Percentiles rank a stretch among this genome's conserved stretches.
phyloP scores from a whole-genome alignment of 2,113 vertebrate genomes.

The Ciconia boyciana region DNA sequence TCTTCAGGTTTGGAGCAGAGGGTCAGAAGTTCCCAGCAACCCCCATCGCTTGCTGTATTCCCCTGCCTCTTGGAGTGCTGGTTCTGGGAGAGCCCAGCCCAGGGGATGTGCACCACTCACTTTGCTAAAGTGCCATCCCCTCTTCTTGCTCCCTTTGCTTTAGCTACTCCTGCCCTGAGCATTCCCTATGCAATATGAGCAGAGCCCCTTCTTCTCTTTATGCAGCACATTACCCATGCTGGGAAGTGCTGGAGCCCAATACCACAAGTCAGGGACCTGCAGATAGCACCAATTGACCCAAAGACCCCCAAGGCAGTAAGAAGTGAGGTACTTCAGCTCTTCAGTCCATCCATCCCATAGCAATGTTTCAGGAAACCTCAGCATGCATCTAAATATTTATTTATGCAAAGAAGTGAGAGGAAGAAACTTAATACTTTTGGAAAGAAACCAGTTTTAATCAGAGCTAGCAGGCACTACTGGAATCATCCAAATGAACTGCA shows the following conservation, averaged over 20 bases:
- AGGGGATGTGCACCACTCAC: background rate
- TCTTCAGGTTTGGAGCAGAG: background rate
- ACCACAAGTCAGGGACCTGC: background rate
- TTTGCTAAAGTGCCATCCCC: background rate
- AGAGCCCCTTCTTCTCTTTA: background rate
- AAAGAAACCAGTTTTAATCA: constrained; percentile 4
- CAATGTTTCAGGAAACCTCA: background rate
- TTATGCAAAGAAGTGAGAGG: background rate
- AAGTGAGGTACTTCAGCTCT: background rate
- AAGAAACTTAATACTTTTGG: background rate
- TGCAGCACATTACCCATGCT: fast-evolving
- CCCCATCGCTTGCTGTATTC: background rate
- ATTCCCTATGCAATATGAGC: background rate
- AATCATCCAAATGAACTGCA: background rate
- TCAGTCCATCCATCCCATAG: background rate
- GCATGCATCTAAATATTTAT: background rate
- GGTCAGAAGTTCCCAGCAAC: background rate
- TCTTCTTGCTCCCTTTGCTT: background rate
- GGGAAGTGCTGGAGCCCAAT: background rate
- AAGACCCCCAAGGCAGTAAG: background rate
- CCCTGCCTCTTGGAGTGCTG: background rate
- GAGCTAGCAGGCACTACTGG: background rate
- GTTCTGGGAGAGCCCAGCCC: background rate
- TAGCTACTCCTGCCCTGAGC: background rate
- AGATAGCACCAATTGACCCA: background rate